Percentiles rank a stretch among this genome's conserved stretches.
Evolutionary conservation across 1,140 invertebrate species (phyloP).

Genomic region (Akabosia matsudoensis): DNA sequence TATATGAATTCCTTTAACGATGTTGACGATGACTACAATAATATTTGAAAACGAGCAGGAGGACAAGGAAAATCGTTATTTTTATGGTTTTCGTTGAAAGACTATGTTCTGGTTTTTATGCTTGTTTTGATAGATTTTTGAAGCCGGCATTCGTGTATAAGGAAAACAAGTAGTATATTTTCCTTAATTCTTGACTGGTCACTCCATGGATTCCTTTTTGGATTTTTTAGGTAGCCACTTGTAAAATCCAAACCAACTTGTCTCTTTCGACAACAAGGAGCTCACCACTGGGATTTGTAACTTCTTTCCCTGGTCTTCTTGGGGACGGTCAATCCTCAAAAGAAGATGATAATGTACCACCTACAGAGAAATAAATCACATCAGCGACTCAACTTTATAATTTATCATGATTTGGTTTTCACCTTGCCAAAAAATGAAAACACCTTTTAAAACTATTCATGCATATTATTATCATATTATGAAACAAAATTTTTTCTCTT

Average conservation of each 20-base stretch:
- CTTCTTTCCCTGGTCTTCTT: background rate
- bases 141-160: background rate
- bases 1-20: background rate
- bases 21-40: background rate
- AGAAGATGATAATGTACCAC: background rate
- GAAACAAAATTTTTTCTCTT: too few species aligned
- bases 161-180: background rate
- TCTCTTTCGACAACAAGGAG: conserved; percentile 11
- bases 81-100: conserved; percentile 20
- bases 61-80: background rate
- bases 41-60: background rate
- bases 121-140: background rate
- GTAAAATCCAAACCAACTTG: conserved; percentile 1
- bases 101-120: background rate
- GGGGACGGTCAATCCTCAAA: background rate
- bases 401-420: conserved; percentile 24
- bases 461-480: background rate
- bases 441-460: background rate
- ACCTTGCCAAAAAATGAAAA: conserved; percentile 12
- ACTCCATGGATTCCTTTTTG: background rate
- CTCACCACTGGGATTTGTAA: background rate
- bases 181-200: background rate
- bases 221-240: background rate
- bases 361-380: conserved; percentile 25
- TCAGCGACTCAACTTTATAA: conserved; percentile 21